Evolutionary conservation across 2,113 vertebrate genomes (phyloP), one percentile per base, ranked within the genome.

Genomic region (Ia io): DNA sequence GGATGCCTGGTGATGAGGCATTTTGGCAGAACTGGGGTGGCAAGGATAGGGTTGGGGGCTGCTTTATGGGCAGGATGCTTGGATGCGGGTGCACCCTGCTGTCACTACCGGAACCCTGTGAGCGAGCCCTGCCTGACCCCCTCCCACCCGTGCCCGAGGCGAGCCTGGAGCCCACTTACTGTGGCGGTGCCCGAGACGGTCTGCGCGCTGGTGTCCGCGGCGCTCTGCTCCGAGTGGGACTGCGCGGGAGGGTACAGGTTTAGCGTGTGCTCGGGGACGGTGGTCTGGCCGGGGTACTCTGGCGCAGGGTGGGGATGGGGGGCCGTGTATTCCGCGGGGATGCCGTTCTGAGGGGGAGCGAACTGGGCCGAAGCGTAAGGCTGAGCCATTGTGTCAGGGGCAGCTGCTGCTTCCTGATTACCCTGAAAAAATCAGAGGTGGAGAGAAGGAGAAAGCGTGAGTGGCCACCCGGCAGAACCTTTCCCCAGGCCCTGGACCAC

Each of bases 301-400:
- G 99, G 99, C 93, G 99, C 99, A 4, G 99, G 98, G 96, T 99
- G 99, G 18, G 99, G 98, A 90, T 99, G 99, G 65, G 99, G 99
- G 84, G 99, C 98, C 65, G 99, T 98, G 98, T 99, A 99, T 95
- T 99, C 99, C 95, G 99, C 98, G 51, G 99, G 99, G 97, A 99
- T 99, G 94, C 99, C 98, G 5, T 99, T 99, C 98, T 99, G 99
- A 65, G 99, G 98, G 83, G 99, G 99, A 42, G 99, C 99, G 25
- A 99, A 99, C 98, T 99, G 99, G 89, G 99, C 99, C 4, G 99
- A 99, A 77, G 99, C 98, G 11, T 99, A 99, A 98, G 99, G 99
- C 98, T 99, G 99, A 92, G 99, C 99, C 99, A 99, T 99, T 90
- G 99, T 99, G 98, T 99, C 99, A 95, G 99, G 99, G 98, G 99